phyloP scores from a whole-genome alignment of 2,888 invertebrate species.

The Caenorhabditis wallacei region DNA sequence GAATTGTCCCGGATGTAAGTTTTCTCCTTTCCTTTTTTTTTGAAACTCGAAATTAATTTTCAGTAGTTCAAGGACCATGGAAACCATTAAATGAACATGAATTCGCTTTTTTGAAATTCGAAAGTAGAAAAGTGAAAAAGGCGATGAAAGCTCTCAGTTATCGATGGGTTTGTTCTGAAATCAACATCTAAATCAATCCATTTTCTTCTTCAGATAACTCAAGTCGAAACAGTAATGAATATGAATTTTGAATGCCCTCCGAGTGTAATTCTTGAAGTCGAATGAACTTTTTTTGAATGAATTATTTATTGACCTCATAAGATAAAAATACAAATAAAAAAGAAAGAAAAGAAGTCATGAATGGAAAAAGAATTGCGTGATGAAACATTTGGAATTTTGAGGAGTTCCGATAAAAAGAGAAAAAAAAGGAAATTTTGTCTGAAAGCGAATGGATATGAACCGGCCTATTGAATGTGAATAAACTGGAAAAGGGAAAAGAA shows the following conservation, averaged over 20 bases:
- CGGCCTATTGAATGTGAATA: slow-evolving; percentile 47
- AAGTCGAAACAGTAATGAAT: slow-evolving; percentile 25
- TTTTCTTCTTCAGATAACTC: slow-evolving; percentile 27
- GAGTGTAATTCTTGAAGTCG: slow-evolving; percentile 30
- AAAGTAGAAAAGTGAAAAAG: not conserved
- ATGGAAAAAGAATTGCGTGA: slow-evolving; percentile 15
- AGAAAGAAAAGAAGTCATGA: slow-evolving; percentile 15
- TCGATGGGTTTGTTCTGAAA: slow-evolving; percentile 31
- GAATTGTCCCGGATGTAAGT: slow-evolving; percentile 48
- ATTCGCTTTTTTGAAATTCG: slow-evolving; percentile 4
- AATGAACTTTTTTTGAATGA: not conserved
- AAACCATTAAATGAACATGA: slow-evolving; percentile 18
- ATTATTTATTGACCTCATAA: slow-evolving; percentile 17
- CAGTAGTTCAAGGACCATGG: slow-evolving; percentile 41
- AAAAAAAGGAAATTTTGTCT: slow-evolving; percentile 1
- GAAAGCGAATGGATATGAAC: slow-evolving; percentile 48
- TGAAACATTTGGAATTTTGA: slow-evolving; percentile 15
- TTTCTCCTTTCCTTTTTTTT: not conserved
- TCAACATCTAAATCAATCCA: not conserved
- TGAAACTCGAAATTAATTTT: not conserved
- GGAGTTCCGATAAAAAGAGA: not conserved
- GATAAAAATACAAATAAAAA: not conserved
- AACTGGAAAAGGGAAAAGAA: not conserved
- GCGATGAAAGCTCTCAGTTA: slow-evolving; percentile 40
- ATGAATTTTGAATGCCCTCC: slow-evolving; percentile 58